These are phyloP conservation scores for Phytoseiulus persimilis DNA, from an alignment of 2,888 invertebrate species.

Conservation along the genomic window DNA sequence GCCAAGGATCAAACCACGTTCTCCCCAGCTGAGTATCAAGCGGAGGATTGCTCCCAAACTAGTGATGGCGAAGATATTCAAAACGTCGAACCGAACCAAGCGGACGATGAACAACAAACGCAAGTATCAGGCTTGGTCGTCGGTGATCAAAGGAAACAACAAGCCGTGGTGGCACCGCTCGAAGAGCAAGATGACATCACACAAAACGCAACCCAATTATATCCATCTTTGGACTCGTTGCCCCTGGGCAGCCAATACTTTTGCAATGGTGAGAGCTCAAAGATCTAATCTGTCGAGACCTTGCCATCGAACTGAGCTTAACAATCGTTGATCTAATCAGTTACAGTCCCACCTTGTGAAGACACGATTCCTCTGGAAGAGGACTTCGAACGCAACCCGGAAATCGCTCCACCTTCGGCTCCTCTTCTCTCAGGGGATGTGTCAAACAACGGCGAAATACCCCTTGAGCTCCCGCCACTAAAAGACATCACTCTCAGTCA, in stretches of 20 bases:
- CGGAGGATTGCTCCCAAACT: neutral
- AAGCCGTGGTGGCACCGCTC: neutral
- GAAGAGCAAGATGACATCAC: neutral
- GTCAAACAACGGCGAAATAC: neutral
- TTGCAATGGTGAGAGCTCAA: neutral
- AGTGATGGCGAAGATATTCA: neutral
- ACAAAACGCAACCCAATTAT: neutral
- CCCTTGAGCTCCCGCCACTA: neutral
- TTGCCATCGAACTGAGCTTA: neutral
- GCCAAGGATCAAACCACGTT: neutral
- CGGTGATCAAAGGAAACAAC: neutral
- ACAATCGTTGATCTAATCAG: neutral
- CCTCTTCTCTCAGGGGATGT: neutral
- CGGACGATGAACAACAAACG: neutral
- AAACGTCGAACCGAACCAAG: neutral
- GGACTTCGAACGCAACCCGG: neutral
- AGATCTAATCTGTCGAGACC: neutral
- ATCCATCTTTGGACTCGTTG: neutral
- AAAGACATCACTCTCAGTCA: constrained; percentile 30
- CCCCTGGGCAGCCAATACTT: neutral
- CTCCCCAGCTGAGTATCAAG: neutral
- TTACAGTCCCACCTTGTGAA: constrained; percentile 27
- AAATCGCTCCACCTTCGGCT: neutral
- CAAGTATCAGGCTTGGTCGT: neutral
- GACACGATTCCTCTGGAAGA: neutral